Evolutionary conservation across 2,888 invertebrate species (phyloP).

Genomic region (Stramonita haemastoma): DNA sequence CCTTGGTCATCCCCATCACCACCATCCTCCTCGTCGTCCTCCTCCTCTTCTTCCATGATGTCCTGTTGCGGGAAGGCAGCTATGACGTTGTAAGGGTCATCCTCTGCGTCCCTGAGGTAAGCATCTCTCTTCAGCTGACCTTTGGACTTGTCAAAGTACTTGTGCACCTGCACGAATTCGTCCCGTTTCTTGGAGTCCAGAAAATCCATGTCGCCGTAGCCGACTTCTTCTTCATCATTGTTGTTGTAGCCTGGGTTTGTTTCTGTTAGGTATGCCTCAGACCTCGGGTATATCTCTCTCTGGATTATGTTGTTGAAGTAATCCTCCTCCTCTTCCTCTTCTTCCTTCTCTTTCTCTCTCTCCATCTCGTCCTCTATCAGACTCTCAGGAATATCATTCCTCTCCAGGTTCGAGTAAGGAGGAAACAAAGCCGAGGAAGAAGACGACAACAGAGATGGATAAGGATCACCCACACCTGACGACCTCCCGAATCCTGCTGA

Average conservation of each 20-base stretch:
- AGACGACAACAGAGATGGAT: background rate
- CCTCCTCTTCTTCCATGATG: background rate
- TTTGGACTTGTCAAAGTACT: slow-evolving; percentile 62
- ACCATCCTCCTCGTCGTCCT: background rate
- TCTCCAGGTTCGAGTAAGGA: background rate
- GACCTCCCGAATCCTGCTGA: slow-evolving; percentile 3
- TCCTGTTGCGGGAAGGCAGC: slow-evolving; percentile 25
- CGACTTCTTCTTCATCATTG: slow-evolving; percentile 7
- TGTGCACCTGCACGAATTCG: slow-evolving; percentile 64
- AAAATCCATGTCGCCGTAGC: slow-evolving; percentile 21
- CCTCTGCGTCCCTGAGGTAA: slow-evolving; percentile 33
- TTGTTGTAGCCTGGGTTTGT: background rate
- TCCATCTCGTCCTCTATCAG: background rate
- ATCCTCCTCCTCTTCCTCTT: background rate
- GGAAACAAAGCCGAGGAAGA: background rate
- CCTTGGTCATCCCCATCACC: background rate
- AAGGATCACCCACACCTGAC: background rate
- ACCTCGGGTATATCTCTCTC: background rate
- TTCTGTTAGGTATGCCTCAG: background rate
- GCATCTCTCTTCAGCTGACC: slow-evolving; percentile 53
- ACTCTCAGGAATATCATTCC: background rate
- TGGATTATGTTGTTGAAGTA: background rate
- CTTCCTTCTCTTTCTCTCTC: background rate
- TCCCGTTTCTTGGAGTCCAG: slow-evolving; percentile 58
- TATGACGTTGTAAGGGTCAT: slow-evolving; percentile 36